These are phyloP conservation scores for Formica exsecta DNA, from an alignment of 1,140 invertebrate genomes.

Conservation along the genomic window DNA sequence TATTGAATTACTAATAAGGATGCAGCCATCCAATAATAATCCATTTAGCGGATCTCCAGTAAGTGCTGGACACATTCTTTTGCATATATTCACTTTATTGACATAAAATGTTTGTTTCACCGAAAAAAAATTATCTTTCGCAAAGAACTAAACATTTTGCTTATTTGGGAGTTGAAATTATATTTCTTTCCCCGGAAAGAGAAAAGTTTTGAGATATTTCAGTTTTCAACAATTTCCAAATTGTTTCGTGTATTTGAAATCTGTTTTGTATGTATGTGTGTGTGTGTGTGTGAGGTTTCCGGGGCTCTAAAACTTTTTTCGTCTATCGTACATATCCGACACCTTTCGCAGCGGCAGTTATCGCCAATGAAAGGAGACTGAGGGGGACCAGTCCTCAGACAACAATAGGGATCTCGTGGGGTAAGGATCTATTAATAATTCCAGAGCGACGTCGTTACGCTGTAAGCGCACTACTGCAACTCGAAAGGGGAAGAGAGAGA, in stretches of 20 bases:
- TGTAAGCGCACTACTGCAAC: constrained; percentile 60
- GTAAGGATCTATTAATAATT: constrained; percentile 76
- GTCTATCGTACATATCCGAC: constrained; percentile 16
- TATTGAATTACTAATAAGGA: background rate
- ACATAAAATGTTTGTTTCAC: background rate
- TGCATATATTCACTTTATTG: background rate
- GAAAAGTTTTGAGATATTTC: constrained; percentile 17
- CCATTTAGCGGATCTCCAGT: background rate
- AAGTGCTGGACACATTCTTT: background rate
- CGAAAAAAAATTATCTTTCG: no score
- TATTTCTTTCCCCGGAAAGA: background rate
- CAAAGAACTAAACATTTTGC: background rate
- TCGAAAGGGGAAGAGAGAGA: constrained; percentile 24
- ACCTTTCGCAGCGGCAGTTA: constrained; percentile 27
- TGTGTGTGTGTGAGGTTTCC: background rate
- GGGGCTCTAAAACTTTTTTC: background rate
- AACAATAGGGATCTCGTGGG: constrained; percentile 65
- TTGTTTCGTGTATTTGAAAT: background rate
- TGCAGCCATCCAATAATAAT: background rate
- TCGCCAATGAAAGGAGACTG: constrained; percentile 44
- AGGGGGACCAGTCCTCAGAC: constrained; percentile 52
- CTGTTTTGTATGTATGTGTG: background rate
- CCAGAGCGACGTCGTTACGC: constrained; percentile 70
- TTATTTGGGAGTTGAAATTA: background rate
- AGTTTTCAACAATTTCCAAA: background rate